Evolutionary conservation across 2,888 invertebrate species (phyloP).

Genomic region (Eupeodes latifasciatus): DNA sequence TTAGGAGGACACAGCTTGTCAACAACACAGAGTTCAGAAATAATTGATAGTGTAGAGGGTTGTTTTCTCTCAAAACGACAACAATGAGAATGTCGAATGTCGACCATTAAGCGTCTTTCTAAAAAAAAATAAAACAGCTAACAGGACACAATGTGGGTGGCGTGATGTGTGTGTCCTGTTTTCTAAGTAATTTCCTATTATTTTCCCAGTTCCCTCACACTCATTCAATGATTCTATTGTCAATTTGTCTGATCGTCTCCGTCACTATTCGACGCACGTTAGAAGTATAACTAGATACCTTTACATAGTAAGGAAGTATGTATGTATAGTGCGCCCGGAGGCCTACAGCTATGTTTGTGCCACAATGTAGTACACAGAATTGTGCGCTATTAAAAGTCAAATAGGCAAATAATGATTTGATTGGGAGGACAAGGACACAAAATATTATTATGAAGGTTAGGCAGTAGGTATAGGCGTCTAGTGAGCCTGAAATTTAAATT

Average conservation of each 20-base stretch:
- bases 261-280: neutral
- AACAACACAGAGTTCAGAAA: conserved; percentile 49
- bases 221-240: conserved; percentile 53
- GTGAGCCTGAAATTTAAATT: conserved; percentile 56
- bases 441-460: neutral
- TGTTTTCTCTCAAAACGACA: conserved; percentile 30
- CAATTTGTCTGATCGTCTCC: conserved; percentile 44
- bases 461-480: neutral
- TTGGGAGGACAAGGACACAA: conserved; percentile 33
- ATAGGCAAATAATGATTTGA: conserved; percentile 38
- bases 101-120: conserved; percentile 59
- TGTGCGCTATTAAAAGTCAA: conserved; percentile 52
- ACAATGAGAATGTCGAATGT: conserved; percentile 35
- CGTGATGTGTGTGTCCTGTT: conserved; percentile 30
- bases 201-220: conserved; percentile 25
- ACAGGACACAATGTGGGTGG: neutral
- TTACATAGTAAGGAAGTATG: neutral
- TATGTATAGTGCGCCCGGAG: neutral
- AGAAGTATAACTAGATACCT: neutral
- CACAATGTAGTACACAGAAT: neutral
- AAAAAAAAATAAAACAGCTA: neutral
- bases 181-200: conserved; percentile 51
- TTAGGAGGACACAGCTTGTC: conserved; percentile 61
- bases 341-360: neutral
- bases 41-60: conserved; percentile 32